Evolutionary conservation across 1,140 invertebrate genomes (phyloP).

Genomic region (Bombus difficillimus): DNA sequence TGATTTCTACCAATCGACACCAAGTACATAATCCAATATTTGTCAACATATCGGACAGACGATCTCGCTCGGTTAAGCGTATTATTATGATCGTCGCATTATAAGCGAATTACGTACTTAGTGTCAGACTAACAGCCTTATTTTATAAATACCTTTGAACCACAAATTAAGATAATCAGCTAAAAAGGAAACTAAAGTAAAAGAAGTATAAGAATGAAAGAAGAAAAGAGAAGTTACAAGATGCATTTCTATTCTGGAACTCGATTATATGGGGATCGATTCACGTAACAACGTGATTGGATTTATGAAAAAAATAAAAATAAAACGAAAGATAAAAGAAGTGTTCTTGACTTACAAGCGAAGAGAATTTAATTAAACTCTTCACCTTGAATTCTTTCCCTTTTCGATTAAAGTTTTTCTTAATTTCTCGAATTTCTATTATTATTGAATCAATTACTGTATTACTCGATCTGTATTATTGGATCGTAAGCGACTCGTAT

Average conservation of each 20-base stretch:
- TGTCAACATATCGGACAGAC: not conserved
- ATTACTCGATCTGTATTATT: not conserved
- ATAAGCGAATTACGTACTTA: constrained; percentile 11
- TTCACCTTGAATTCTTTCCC: no score
- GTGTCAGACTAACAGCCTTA: not conserved
- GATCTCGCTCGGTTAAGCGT: constrained; percentile 12
- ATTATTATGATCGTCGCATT: not conserved
- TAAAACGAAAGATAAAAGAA: not conserved
- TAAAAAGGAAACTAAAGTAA: not conserved
- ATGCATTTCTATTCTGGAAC: constrained; percentile 49
- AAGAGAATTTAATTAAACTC: not conserved
- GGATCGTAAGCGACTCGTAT: not conserved
- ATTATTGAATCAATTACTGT: no score
- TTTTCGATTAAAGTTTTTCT: not conserved
- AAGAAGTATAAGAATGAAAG: not conserved
- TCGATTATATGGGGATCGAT: not conserved
- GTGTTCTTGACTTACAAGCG: not conserved
- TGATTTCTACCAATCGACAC: not conserved
- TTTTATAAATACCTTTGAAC: not conserved
- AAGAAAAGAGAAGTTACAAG: not conserved
- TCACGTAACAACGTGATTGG: not conserved
- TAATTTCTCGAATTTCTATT: not conserved
- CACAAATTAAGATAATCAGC: not conserved
- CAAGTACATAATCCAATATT: constrained; percentile 29
- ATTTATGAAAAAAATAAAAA: no score